phyloP scores from a whole-genome alignment of 2,113 vertebrate genomes.

The Epinephelus moara region DNA sequence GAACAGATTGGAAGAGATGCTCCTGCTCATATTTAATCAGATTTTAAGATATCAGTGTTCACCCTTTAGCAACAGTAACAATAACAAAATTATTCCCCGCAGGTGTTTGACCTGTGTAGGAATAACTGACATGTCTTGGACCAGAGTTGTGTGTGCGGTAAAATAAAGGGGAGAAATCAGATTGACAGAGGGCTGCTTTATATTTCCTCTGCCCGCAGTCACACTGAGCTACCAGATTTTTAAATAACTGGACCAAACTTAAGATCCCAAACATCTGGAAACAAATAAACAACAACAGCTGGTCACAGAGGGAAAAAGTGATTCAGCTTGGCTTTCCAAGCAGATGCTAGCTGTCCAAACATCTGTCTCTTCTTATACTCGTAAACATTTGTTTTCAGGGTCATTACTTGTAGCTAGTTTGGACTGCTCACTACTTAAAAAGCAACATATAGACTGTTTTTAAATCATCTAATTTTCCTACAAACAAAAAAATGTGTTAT shows the following conservation, averaged over 20 bases:
- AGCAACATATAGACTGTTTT: background rate
- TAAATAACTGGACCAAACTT: constrained; percentile 12
- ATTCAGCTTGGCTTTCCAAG: constrained; percentile 25
- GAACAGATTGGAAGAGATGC: background rate
- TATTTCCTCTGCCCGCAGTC: background rate
- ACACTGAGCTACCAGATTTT: constrained; percentile 3
- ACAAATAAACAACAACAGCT: constrained; percentile 58
- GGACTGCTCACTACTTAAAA: background rate
- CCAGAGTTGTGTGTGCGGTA: background rate
- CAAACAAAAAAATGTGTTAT: background rate
- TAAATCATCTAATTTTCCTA: background rate
- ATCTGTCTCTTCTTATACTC: constrained; percentile 12
- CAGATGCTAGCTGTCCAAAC: constrained; percentile 37
- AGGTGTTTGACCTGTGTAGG: background rate
- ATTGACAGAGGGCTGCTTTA: background rate
- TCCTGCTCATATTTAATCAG: constrained; percentile 2
- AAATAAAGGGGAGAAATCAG: constrained; percentile 12
- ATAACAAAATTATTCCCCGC: background rate
- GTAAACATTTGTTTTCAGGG: constrained; percentile 8
- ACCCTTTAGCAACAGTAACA: background rate
- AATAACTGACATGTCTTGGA: background rate
- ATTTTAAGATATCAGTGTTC: background rate
- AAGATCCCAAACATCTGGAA: constrained; percentile 48
- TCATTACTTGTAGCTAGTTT: constrained; percentile 17
- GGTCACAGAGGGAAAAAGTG: constrained; percentile 15